Evolutionary conservation across 2,113 vertebrate genomes (phyloP), one percentile per base, ranked within the genome.

Genomic region (Panurus biarmicus): DNA sequence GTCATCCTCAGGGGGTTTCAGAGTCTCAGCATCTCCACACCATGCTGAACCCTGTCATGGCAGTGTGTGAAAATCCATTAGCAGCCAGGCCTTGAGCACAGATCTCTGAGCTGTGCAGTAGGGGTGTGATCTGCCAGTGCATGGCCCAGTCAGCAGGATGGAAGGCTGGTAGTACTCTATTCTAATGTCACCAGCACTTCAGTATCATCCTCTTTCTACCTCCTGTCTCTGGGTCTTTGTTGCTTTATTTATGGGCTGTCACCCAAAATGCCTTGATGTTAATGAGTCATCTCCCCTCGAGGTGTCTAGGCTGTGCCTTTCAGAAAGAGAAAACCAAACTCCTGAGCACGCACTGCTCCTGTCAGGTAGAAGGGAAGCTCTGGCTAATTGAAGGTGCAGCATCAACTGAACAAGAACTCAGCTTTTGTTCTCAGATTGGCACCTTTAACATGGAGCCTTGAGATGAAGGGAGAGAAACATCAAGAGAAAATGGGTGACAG

Each of bases 261-360:
- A 94, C 93, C 84, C 77, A 50, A 92, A 95, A 93, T 94, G 82
- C 87, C 85, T 93, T 95, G 93, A 96, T 77, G 85, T 88, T 94
- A 91, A 95, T 93, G 91, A 96, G 71, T 91, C 56, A 53, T 60
- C 83, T 91, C 48, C 60, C 78, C 78, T 85, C 94, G 87, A 91
- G 85, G 71, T 5, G 1, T 40, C 50, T 73, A 70, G 71, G 60
- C 67, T 77, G 70, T 14, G 38, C 54, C 60, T 74, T 92, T 80
- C 67, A 66, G 79, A 92, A 86, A 88, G 83, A 31, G 36, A 75
- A 82, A 82, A 69, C 85, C 75, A 77, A 84, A 64, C 51, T 90
- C 15, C 1, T 50, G 66, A 62, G 50, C 53, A 33, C 77, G 87
- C 69, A 74, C 51, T 93, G 8, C 36, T 95, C 5, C 1, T 87